Evolutionary conservation across 2,113 vertebrate genomes (phyloP).

Genomic region (Mustelus asterias): DNA sequence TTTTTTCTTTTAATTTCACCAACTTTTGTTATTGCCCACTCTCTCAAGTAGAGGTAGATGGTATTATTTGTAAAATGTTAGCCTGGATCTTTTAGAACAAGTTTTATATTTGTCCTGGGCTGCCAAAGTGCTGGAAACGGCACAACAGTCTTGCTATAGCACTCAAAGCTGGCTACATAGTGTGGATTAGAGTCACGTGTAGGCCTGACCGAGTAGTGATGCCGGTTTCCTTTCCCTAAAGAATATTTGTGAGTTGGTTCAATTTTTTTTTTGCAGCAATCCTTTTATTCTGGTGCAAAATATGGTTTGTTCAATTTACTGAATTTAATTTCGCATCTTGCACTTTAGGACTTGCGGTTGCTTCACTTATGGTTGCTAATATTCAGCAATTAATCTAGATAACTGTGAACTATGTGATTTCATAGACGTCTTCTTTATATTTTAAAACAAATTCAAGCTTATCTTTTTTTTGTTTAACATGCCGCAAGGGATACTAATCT

Average conservation of each 20-base stretch:
- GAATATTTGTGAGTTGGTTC: background rate
- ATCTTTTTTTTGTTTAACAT: background rate
- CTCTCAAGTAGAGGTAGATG: background rate
- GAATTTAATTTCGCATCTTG: background rate
- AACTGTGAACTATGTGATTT: background rate
- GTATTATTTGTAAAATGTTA: background rate
- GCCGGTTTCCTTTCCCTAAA: background rate
- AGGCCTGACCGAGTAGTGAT: background rate
- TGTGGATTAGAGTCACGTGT: background rate
- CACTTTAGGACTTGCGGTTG: background rate
- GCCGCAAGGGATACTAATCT: background rate
- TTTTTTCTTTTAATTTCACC: background rate
- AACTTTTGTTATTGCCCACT: background rate
- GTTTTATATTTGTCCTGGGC: background rate
- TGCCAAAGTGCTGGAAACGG: background rate
- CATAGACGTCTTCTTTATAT: background rate
- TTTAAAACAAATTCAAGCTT: background rate
- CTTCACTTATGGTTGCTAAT: background rate
- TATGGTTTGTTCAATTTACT: background rate
- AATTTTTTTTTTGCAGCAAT: background rate
- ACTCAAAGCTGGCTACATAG: background rate
- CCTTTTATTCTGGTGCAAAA: background rate
- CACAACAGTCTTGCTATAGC: background rate
- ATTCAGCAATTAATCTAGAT: background rate
- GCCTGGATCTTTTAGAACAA: background rate